These are phyloP conservation scores for Indicator indicator DNA, from an alignment of 2,113 vertebrate species.

Conservation along the genomic window DNA sequence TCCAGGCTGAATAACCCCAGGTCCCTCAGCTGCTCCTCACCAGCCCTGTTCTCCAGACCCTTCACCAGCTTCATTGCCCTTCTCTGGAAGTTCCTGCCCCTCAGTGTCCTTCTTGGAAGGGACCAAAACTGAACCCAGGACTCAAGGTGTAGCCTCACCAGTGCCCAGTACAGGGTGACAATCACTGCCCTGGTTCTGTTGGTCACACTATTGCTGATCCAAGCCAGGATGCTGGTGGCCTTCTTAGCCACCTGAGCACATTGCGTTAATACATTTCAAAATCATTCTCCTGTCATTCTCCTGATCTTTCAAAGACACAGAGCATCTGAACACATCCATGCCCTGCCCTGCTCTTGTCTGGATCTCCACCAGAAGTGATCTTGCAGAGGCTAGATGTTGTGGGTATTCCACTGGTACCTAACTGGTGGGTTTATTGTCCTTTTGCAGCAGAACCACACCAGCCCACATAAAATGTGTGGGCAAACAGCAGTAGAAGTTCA, in stretches of 20 bases:
- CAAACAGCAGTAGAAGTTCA: background rate
- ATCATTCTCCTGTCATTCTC: background rate
- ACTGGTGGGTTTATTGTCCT: background rate
- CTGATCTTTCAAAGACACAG: background rate
- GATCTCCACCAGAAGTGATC: background rate
- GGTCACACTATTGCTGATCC: background rate
- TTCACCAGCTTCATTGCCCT: too few relatives aligned
- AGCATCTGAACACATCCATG: background rate
- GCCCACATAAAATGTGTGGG: accelerated
- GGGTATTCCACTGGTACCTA: accelerated
- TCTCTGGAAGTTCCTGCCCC: too few relatives aligned
- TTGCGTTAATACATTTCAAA: background rate
- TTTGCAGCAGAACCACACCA: background rate
- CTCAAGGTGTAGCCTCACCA: too few relatives aligned
- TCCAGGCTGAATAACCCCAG: too few relatives aligned
- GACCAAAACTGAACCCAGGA: too few relatives aligned
- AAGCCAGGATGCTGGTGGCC: background rate
- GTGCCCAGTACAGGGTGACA: too few relatives aligned
- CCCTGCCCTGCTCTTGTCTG: background rate
- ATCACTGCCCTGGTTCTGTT: too few relatives aligned
- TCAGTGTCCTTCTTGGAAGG: too few relatives aligned
- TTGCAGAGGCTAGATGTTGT: background rate
- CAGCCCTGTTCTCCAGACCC: too few relatives aligned
- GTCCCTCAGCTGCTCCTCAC: too few relatives aligned
- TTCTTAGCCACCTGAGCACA: background rate